Conservation (phyloP, 2,797 vertebrate species). For the Natrix natrix region DNA sequence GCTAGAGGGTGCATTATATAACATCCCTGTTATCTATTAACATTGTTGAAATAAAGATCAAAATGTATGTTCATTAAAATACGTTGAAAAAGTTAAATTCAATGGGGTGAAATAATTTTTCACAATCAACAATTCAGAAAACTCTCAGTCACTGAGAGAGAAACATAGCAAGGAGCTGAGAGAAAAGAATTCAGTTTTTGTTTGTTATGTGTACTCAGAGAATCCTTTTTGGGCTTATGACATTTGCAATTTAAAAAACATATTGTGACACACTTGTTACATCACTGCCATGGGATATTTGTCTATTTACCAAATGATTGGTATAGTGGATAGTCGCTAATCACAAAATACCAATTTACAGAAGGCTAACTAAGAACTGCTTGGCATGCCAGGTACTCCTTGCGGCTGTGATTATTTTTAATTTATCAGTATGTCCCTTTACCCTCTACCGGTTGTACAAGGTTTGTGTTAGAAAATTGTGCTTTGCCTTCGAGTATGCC, state of each 20-base stretch:
- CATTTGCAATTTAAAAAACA: not conserved
- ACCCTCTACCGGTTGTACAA: not conserved
- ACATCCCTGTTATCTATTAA: not conserved
- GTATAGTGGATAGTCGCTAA: not conserved
- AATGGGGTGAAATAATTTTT: not conserved
- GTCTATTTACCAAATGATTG: not conserved
- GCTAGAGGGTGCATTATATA: not conserved
- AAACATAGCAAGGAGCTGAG: not conserved
- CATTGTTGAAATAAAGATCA: not conserved
- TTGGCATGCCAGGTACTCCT: not conserved
- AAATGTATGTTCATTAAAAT: not conserved
- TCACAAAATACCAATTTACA: not conserved
- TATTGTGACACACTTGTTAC: not conserved
- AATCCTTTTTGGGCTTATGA: not conserved
- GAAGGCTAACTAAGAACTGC: not conserved
- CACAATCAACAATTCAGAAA: not conserved
- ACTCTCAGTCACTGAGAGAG: not conserved
- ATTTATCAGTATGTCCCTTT: not conserved
- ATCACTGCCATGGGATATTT: not conserved
- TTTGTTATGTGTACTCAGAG: not conserved
- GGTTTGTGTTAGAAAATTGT: not conserved
- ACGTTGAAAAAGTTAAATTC: not conserved
- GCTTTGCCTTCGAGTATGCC: not conserved
- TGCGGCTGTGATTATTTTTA: not conserved
- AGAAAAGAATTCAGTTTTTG: not conserved